phyloP scores from a whole-genome alignment of 2,888 invertebrate genomes.

The Mechanitis messenoides region DNA sequence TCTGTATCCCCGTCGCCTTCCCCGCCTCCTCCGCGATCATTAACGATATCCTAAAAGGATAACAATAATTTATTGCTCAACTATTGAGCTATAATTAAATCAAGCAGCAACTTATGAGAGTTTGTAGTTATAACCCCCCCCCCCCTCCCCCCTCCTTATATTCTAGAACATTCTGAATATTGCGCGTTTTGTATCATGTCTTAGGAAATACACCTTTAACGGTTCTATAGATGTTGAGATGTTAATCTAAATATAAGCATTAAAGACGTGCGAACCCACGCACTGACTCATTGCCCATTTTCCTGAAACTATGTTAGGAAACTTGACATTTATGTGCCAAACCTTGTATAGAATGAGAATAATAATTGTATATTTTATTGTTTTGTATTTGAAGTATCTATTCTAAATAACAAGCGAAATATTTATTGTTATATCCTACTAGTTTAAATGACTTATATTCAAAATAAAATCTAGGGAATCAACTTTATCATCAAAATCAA shows the following conservation, averaged over 20 bases:
- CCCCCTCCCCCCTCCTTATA: too few species aligned
- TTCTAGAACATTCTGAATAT: too few species aligned
- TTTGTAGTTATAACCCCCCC: too few species aligned
- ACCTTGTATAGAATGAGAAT: slow-evolving; percentile 16
- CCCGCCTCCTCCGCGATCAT: slow-evolving; percentile 66
- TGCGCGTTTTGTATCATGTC: not conserved
- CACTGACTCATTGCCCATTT: slow-evolving; percentile 21
- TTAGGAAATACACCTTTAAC: not conserved
- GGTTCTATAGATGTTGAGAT: not conserved
- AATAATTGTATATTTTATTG: not conserved
- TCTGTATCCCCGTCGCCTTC: slow-evolving; percentile 61
- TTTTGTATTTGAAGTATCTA: not conserved
- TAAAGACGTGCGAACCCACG: slow-evolving; percentile 13
- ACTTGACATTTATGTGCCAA: slow-evolving; percentile 18
- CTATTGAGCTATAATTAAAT: too few species aligned
- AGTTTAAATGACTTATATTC: too few species aligned
- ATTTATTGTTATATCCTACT: too few species aligned
- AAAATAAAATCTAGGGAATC: too few species aligned
- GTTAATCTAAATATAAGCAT: slow-evolving; percentile 14
- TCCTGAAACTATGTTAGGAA: slow-evolving; percentile 22
- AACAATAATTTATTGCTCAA: not conserved
- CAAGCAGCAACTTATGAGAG: too few species aligned
- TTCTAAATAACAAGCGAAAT: too few species aligned
- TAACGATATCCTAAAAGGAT: slow-evolving; percentile 59
- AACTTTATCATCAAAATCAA: too few species aligned